Conservation (phyloP, 2,888 invertebrate genomes). For the Ormyrus thymus region DNA sequence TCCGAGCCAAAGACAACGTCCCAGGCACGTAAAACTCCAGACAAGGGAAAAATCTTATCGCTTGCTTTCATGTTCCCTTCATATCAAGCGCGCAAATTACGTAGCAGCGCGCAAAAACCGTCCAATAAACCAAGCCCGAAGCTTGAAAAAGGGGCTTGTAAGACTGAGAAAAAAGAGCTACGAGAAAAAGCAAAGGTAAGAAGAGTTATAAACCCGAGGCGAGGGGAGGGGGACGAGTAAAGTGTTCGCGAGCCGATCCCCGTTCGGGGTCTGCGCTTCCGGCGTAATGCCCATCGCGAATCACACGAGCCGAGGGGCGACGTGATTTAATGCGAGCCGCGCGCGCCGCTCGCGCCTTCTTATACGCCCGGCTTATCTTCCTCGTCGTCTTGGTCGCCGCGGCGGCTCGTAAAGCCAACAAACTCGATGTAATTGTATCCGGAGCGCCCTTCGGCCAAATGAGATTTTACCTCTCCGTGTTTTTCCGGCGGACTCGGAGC, state of each 20-base stretch:
- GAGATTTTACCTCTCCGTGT: slow-evolving; percentile 63
- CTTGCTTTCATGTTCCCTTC: neutral
- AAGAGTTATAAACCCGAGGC: slow-evolving; percentile 40
- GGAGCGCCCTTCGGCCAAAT: slow-evolving; percentile 64
- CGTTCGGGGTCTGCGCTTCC: slow-evolving; percentile 48
- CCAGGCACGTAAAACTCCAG: too few relatives aligned
- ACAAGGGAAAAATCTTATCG: too few relatives aligned
- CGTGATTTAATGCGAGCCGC: slow-evolving; percentile 63
- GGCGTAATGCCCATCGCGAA: slow-evolving; percentile 45
- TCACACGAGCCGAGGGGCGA: slow-evolving; percentile 55
- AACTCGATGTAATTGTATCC: slow-evolving; percentile 68
- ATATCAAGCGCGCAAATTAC: neutral
- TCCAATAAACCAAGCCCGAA: slow-evolving; percentile 17
- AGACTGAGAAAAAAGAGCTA: neutral
- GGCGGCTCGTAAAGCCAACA: slow-evolving; percentile 65
- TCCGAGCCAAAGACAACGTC: too few relatives aligned
- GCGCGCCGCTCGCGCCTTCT: slow-evolving; percentile 45
- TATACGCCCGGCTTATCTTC: slow-evolving; percentile 19
- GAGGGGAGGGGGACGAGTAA: slow-evolving; percentile 29
- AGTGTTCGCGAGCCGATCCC: slow-evolving; percentile 58
- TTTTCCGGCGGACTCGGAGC: neutral
- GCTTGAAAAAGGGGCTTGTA: neutral
- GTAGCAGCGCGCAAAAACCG: neutral
- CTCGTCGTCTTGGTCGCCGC: slow-evolving; percentile 53
- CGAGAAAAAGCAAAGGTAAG: slow-evolving; percentile 18